phyloP scores from a whole-genome alignment of 2,888 invertebrate genomes.

The Vesta saturnalis region DNA sequence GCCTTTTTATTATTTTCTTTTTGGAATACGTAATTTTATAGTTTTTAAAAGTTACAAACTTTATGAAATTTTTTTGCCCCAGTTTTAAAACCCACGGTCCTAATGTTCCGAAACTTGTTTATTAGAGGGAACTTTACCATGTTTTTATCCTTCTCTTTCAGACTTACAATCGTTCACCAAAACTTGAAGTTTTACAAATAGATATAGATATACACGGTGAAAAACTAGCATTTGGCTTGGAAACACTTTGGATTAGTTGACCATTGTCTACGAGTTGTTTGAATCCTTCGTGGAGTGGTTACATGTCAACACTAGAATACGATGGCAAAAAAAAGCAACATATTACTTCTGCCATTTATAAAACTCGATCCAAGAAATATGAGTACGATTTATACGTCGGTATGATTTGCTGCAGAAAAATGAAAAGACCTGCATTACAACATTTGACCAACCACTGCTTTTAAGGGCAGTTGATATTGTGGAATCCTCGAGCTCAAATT shows the following conservation, averaged over 20 bases:
- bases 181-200: constrained; percentile 13
- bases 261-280: too few species aligned
- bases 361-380: too few species aligned
- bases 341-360: constrained; percentile 11
- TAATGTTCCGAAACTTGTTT: too few species aligned
- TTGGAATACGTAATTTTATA: neutral
- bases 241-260: too few species aligned
- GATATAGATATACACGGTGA: too few species aligned
- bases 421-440: neutral
- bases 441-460: neutral
- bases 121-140: too few species aligned
- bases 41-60: neutral
- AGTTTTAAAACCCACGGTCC: too few species aligned
- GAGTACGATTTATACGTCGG: neutral
- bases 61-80: too few species aligned
- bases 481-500: too few species aligned
- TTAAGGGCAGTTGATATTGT: too few species aligned
- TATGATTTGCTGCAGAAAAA: constrained; percentile 12
- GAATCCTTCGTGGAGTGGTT: too few species aligned
- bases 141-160: neutral
- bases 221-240: too few species aligned
- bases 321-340: constrained; percentile 14
- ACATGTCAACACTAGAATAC: constrained; percentile 12
- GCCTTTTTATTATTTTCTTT: neutral
- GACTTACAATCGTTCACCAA: constrained; percentile 15